Evolutionary conservation across 2,797 vertebrate species (phyloP), one percentile per base, ranked within the genome.

Genomic region (Malurus leucopterus): DNA sequence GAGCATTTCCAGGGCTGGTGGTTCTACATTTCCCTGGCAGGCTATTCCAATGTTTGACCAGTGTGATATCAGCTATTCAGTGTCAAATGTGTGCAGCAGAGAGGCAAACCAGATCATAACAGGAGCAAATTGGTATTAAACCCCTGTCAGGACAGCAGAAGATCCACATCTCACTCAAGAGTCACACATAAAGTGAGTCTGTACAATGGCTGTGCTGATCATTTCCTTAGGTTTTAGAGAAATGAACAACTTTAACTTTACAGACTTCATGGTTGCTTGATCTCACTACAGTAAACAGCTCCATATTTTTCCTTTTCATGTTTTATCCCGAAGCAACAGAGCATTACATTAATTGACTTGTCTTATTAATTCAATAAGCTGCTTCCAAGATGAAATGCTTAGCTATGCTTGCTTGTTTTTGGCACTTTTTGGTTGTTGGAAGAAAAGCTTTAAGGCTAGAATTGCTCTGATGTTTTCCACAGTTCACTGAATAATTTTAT

Each of bases 331-430:
- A 97, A 97, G 96, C 97, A 97, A 96, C 95, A 96, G 97, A 97
- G 96, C 95, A 95, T 97, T 96, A 95, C 96, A 97, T 97, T 98
- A 98, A 98, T 97, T 98, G 97, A 97, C 96, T 97, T 97, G 96
- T 97, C 96, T 96, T 97, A 97, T 97, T 97, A 98, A 97, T 97
- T 98, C 96, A 97, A 96, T 97, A 97, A 97, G 95, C 95, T 93
- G 93, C 96, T 96, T 96, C 94, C 86, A 96, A 96, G 96, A 97
- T 96, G 96, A 96, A 97, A 96, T 95, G 94, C 95, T 96, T 95
- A 95, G 96, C 95, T 96, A 90, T 93, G 95, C 95, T 96, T 95
- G 79, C 95, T 96, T 96, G 88, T 95, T 96, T 95, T 80, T 95
- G 88, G 91, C 93, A 94, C 87, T 95, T 95, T 97, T 96, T 93